A percentile compares a stretch with the other conserved stretches of the same genome.
Conservation (phyloP, 2,113 vertebrate species). For the Falcunculus frontatus region DNA sequence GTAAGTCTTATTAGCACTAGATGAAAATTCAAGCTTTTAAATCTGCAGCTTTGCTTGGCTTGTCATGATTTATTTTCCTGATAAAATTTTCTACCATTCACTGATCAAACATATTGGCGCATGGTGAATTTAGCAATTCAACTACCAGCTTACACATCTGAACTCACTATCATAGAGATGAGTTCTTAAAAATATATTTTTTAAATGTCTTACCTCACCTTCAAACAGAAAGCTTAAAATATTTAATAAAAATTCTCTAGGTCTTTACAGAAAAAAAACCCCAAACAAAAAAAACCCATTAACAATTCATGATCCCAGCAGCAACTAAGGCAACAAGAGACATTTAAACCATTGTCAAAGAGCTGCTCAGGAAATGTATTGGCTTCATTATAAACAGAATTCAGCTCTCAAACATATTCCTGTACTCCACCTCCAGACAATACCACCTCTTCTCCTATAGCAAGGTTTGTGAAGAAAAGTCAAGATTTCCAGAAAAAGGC, state of each 20-base stretch:
- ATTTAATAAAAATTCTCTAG: background rate
- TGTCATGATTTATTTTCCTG: background rate
- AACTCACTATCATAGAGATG: background rate
- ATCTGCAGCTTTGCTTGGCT: background rate
- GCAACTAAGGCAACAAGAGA: background rate
- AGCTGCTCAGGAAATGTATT: background rate
- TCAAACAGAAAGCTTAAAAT: background rate
- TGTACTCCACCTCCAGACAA: background rate
- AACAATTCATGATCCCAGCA: background rate
- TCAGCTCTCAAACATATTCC: background rate
- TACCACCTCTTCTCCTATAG: background rate
- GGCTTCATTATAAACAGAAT: background rate
- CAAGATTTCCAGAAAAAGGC: background rate
- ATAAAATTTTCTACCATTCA: background rate
- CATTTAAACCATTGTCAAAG: background rate
- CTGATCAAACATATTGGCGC: background rate
- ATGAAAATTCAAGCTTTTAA: background rate
- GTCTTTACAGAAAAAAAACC: background rate
- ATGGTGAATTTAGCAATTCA: background rate
- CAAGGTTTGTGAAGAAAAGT: background rate
- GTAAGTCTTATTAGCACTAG: background rate
- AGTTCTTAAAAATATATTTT: background rate
- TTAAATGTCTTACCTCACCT: background rate
- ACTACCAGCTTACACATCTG: background rate
- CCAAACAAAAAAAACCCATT: background rate